A percentile compares a stretch with the other conserved stretches of the same genome.
These are phyloP conservation scores for Podotricha telesiphe DNA, from an alignment of 2,888 invertebrate genomes.

Conservation along the genomic window DNA sequence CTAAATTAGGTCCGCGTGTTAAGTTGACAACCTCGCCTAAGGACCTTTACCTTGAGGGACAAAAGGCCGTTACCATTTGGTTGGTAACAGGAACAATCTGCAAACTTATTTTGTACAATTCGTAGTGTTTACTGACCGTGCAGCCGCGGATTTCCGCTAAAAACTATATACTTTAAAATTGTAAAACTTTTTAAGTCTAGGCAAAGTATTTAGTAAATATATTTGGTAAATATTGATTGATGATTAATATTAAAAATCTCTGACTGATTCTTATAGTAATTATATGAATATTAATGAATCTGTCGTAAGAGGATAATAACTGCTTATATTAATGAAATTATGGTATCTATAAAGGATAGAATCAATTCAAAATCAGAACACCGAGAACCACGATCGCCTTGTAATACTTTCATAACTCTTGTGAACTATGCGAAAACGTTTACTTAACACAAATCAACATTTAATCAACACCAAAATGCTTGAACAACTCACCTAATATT, in stretches of 20 bases:
- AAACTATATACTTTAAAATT: not conserved
- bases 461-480: slow-evolving; percentile 55
- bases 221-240: not conserved
- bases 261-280: not conserved
- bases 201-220: not conserved
- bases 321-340: slow-evolving; percentile 10
- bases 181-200: not conserved
- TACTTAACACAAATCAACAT: slow-evolving; percentile 66
- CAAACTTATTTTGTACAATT: slow-evolving; percentile 8
- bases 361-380: slow-evolving; percentile 57
- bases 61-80: slow-evolving; percentile 21
- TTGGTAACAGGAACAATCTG: slow-evolving; percentile 17
- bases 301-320: not conserved
- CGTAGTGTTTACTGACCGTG: slow-evolving; percentile 23
- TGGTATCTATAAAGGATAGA: slow-evolving; percentile 37
- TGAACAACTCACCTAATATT: slow-evolving; percentile 65
- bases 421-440: slow-evolving; percentile 78
- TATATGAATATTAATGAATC: not conserved
- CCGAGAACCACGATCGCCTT: slow-evolving; percentile 76
- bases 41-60: slow-evolving; percentile 34
- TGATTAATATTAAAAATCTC: not conserved
- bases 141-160: slow-evolving; percentile 22
- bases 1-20: not conserved
- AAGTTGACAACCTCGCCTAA: slow-evolving; percentile 24
- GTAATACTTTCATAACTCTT: slow-evolving; percentile 81